phyloP scores from a whole-genome alignment of 2,888 invertebrate genomes.

The Pachliopta kotzebuea region DNA sequence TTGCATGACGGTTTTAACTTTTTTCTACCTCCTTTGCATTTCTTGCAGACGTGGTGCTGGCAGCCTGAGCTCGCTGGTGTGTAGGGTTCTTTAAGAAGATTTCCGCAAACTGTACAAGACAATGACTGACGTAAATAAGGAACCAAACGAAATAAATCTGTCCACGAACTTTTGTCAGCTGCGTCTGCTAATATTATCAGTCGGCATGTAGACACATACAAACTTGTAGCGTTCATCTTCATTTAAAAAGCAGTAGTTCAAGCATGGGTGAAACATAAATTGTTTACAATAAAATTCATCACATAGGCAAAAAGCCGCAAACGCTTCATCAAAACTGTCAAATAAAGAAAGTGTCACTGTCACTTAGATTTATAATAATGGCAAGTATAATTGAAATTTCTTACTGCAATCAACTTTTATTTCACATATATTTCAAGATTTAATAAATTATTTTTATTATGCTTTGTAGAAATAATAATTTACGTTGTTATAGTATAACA shows the following conservation, averaged over 20 bases:
- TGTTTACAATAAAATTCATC: slow-evolving; percentile 65
- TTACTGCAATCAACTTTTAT: not conserved
- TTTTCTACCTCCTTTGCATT: slow-evolving; percentile 91
- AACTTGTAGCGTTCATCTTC: slow-evolving; percentile 89
- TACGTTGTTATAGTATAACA: too few relatives aligned
- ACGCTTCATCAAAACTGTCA: slow-evolving; percentile 45
- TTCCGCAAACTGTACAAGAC: slow-evolving; percentile 94
- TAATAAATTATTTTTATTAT: too few relatives aligned
- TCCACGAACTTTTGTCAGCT: slow-evolving; percentile 86
- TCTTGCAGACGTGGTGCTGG: slow-evolving; percentile 93
- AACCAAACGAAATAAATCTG: slow-evolving; percentile 90
- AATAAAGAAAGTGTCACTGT: slow-evolving; percentile 24
- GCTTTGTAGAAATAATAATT: too few relatives aligned
- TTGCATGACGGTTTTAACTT: slow-evolving; percentile 91
- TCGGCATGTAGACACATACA: slow-evolving; percentile 91
- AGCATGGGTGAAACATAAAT: slow-evolving; percentile 54
- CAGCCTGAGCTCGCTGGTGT: slow-evolving; percentile 89
- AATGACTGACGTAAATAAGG: slow-evolving; percentile 92
- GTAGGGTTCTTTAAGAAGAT: slow-evolving; percentile 89
- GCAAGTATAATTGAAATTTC: slow-evolving; percentile 17
- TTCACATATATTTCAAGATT: too few relatives aligned
- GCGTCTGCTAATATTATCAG: slow-evolving; percentile 88
- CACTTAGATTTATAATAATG: slow-evolving; percentile 17
- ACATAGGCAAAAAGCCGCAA: slow-evolving; percentile 71
- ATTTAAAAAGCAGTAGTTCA: slow-evolving; percentile 46